Conservation (phyloP, 2,113 vertebrate genomes). For the Sula dactylatra region DNA sequence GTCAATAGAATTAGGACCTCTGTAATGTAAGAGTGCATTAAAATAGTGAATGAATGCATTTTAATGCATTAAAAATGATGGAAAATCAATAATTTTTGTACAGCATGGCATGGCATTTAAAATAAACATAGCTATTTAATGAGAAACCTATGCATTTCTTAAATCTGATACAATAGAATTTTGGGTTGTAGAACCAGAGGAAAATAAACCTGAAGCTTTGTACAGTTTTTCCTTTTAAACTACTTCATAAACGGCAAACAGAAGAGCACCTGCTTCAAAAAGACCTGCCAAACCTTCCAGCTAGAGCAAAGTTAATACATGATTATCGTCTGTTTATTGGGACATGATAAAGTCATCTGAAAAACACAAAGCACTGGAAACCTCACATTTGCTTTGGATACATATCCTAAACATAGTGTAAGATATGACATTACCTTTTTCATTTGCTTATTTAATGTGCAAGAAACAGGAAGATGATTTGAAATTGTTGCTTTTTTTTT, state of each 20-base stretch:
- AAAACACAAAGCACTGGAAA: conserved; percentile 42
- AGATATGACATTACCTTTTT: neutral
- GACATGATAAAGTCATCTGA: conserved; percentile 8
- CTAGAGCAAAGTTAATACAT: conserved; percentile 36
- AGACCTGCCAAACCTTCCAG: conserved; percentile 44
- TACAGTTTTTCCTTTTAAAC: neutral
- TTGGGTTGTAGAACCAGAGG: neutral
- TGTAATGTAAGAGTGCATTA: neutral
- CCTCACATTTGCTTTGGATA: conserved; percentile 60
- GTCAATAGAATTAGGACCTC: neutral
- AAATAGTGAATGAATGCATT: neutral
- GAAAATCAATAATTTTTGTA: neutral
- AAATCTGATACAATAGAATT: neutral
- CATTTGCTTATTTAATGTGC: neutral
- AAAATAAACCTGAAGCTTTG: conserved; percentile 21
- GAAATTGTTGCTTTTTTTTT: neutral
- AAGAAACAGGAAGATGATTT: conserved; percentile 5
- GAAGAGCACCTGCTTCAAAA: conserved; percentile 16
- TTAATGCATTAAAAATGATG: neutral
- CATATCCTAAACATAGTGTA: neutral
- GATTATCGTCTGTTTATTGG: neutral
- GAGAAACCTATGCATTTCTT: neutral
- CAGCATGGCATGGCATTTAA: neutral
- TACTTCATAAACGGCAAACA: conserved; percentile 25
- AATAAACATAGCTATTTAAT: neutral